Evolutionary conservation across 1,140 invertebrate species (phyloP), one percentile per base, ranked within the genome.

Genomic region (Ceratina japonica): DNA sequence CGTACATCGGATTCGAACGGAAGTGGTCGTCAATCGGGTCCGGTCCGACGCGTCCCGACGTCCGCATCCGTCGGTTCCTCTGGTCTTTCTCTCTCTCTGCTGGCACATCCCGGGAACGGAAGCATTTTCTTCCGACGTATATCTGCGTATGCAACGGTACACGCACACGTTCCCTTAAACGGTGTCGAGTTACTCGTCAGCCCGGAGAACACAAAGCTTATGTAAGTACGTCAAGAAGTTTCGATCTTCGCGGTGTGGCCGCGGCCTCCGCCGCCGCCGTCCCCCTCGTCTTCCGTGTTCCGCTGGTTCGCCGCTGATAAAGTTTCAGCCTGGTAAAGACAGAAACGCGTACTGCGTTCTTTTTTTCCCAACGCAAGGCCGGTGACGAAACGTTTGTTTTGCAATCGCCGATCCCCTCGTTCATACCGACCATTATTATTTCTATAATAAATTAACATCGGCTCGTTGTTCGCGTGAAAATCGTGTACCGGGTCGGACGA

Each of bases 151-250:
- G 74, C 31, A 77, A 81, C 70, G 62, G 77, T 79, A 79, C 62
- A 79, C 70, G 61, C 71, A 56, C 63, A 71, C 44, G 61, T 59
- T 83, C 86, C 86, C 82, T 79, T 80, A 80, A 62, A 77, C 81
- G 82, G 86, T 87, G 78, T 87, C 86, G 82, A 83, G 81, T 88
- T 88, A 87, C 86, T 81, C 73, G 75, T 80, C 80, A 81, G 71
- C 65, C 66, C 70, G 51, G 37, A 44, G 79, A 69, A 78, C 79
- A 83, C 82, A 80, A 80, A 68, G 63, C 85, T 87, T 87, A 88
- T 85, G 87, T 88, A 88, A 88, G 86, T 87, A 84, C 79, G 64
- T 73, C 70, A 71, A 83, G 79, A 71, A 79, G 75, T 70, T 74
- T 76, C 58, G 80, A 78, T 70, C 54, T 62, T 73, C 56, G 51